Base-by-base conservation (phyloP, 1,140 invertebrate genomes). In the Theocolax elegans region DNA sequence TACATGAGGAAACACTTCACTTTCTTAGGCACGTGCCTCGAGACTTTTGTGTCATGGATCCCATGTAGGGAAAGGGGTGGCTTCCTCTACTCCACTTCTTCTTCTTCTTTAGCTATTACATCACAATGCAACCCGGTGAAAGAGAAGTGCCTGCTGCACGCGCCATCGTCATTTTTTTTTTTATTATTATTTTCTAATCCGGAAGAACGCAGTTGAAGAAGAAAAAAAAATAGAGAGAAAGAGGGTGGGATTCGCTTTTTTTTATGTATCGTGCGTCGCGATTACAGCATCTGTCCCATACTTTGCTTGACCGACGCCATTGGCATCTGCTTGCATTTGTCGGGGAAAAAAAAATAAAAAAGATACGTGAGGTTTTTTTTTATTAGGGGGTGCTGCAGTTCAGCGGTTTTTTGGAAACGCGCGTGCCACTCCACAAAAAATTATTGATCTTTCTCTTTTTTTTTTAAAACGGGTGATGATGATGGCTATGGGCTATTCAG, bases 201-300 rank as follows among this genome's bases (percentile, higher is more conserved):
- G 66, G 65, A 68, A 42, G 31, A 35, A 35, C 31, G 3, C 42
- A 15, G 42, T 3, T 3, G 42, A 44, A 15, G 17, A 13, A 60
- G 21, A 49, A 46, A 15, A 62, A 59, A 31, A 10, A 38, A 21
- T 23, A 70, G 46, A 56, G 40, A 66, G 23, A 3, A 53, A 53
- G 15, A 29, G 15, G 19, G 12, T n/a, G n/a, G n/a, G n/a, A n/a
- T n/a, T n/a, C n/a, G n/a, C n/a, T n/a, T n/a, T 42, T 58, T 40
- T 58, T 15, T 58, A 25, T 40, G 4, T 42, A 38, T 25, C 17
- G 62, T n/a, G 46, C 42, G 19, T 21, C 25, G 23, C 66, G 42
- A 66, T 68, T 40, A 65, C 67, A n/a, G 48, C 66, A 68, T 68
- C 67, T 68, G 67, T 68, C 49, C 48, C 67, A 60, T 48, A n/a